Evolutionary conservation across 2,113 vertebrate species (phyloP).

Genomic region (Anarrhichthys ocellatus): DNA sequence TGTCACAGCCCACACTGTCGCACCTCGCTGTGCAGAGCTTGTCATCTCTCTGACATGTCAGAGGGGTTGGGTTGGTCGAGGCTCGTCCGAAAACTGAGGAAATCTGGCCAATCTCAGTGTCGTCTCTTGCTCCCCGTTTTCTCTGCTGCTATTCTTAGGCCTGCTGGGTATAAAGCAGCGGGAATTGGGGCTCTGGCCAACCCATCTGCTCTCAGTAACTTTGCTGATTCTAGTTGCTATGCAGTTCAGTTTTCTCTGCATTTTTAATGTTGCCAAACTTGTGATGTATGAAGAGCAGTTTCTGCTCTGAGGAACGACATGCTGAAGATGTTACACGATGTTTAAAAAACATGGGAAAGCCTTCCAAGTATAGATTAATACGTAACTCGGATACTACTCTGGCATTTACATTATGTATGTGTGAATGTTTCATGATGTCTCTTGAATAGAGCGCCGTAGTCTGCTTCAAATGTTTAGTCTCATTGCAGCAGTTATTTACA

Average conservation of each 20-base stretch:
- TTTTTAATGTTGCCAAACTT: slow-evolving; percentile 53
- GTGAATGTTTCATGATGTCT: slow-evolving; percentile 47
- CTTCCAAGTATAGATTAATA: slow-evolving; percentile 28
- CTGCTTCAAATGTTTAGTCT: slow-evolving; percentile 55
- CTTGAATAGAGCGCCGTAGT: slow-evolving; percentile 21
- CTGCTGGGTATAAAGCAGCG: slow-evolving; percentile 62
- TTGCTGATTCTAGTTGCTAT: slow-evolving; percentile 66
- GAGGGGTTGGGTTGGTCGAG: slow-evolving; percentile 31
- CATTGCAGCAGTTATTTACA: slow-evolving; percentile 64
- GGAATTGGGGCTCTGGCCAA: slow-evolving; percentile 64
- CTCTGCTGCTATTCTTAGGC: slow-evolving; percentile 76
- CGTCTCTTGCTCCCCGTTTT: slow-evolving; percentile 47
- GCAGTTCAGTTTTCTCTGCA: slow-evolving; percentile 59
- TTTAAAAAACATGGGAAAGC: slow-evolving; percentile 20
- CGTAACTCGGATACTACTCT: slow-evolving; percentile 40
- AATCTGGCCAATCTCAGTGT: slow-evolving; percentile 56
- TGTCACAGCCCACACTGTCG: slow-evolving; percentile 1
- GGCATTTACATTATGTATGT: slow-evolving; percentile 50
- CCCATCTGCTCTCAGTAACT: slow-evolving; percentile 74
- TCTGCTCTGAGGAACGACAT: slow-evolving; percentile 46
- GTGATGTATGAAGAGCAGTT: slow-evolving; percentile 62
- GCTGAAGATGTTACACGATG: slow-evolving; percentile 24
- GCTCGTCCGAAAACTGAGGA: slow-evolving; percentile 28
- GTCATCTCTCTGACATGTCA: slow-evolving; percentile 38
- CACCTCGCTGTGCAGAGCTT: slow-evolving; percentile 31